Conservation (phyloP, 2,888 invertebrate species). For the Phlogophora meticulosa region DNA sequence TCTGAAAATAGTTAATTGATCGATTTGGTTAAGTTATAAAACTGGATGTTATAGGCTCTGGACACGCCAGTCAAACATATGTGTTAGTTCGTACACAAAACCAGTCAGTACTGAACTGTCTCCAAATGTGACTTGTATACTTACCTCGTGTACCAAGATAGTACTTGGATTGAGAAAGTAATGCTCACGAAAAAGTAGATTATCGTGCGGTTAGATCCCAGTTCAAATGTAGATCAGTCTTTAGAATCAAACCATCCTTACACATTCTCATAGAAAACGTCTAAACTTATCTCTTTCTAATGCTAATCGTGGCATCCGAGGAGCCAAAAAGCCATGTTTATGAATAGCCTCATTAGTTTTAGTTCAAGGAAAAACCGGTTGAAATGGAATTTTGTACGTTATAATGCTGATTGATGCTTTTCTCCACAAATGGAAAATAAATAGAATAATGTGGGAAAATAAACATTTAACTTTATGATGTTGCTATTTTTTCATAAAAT, state of each 20-base stretch:
- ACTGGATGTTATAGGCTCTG: too few relatives aligned
- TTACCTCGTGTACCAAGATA: too few relatives aligned
- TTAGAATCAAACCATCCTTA: neutral
- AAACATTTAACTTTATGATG: neutral
- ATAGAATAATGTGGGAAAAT: neutral
- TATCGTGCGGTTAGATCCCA: neutral
- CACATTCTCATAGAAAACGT: neutral
- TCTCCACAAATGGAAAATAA: neutral
- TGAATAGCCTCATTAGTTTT: slow-evolving; percentile 34
- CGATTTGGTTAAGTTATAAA: too few relatives aligned
- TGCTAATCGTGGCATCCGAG: slow-evolving; percentile 20
- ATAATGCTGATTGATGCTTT: neutral
- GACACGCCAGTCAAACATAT: too few relatives aligned
- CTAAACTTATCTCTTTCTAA: slow-evolving; percentile 14
- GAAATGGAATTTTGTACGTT: neutral
- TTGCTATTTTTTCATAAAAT: neutral
- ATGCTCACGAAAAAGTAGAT: neutral
- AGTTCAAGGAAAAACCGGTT: neutral
- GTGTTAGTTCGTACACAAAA: too few relatives aligned
- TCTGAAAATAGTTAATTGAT: too few relatives aligned
- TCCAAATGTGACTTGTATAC: too few relatives aligned
- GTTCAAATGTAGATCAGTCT: slow-evolving; percentile 10
- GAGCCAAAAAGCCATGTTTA: slow-evolving; percentile 7
- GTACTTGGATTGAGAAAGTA: neutral
- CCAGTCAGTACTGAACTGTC: too few relatives aligned